A percentile compares a stretch with the other conserved stretches of the same genome.
Conservation (phyloP, 1,140 invertebrate species). For the Antheraea mylitta region DNA sequence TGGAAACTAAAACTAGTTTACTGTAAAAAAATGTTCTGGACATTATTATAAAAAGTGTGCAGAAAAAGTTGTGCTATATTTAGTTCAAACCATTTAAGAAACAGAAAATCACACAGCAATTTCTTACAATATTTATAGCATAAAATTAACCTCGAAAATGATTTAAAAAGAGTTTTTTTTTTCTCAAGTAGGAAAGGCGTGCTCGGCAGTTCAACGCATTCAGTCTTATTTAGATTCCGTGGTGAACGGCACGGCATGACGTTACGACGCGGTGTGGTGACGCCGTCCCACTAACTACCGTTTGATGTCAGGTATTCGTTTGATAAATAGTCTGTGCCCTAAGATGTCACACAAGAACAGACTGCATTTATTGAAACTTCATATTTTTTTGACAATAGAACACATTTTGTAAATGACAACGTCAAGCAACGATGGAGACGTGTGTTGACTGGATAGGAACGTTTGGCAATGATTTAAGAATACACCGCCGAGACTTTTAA, state of each 20-base stretch:
- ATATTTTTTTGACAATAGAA: background rate
- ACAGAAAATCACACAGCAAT: no score
- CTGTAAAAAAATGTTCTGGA: no score
- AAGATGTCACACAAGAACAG: background rate
- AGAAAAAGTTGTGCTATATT: no score
- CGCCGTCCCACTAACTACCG: background rate
- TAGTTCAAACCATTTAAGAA: no score
- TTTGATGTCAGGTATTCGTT: background rate
- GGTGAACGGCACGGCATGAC: constrained; percentile 1
- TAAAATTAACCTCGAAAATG: background rate
- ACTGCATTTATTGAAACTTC: background rate
- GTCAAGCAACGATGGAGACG: background rate
- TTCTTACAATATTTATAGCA: background rate
- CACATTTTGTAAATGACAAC: background rate
- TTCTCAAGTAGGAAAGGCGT: background rate
- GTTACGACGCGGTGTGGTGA: background rate
- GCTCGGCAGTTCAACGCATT: constrained; percentile 28
- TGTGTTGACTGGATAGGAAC: background rate
- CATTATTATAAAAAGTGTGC: no score
- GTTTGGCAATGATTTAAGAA: background rate
- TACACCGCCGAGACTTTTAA: no score
- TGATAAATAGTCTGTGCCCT: background rate
- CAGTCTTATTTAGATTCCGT: constrained; percentile 60
- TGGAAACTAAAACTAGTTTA: no score
- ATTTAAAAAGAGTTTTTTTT: background rate